Percentiles rank a stretch among this genome's conserved stretches.
Evolutionary conservation across 2,113 vertebrate species (phyloP).

Genomic region (Notothenia rossii): DNA sequence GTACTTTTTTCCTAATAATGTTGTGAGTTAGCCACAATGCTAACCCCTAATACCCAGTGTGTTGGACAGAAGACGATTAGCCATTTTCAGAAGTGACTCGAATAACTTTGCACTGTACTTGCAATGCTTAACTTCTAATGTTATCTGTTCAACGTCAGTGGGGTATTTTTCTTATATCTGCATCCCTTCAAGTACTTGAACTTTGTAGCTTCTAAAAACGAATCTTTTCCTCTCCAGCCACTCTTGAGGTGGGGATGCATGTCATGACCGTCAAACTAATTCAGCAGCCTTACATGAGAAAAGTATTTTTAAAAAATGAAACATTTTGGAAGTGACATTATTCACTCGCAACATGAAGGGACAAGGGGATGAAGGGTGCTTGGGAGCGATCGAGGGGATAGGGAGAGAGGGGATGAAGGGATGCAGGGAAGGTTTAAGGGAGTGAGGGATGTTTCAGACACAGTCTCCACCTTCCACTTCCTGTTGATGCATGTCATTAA

Average conservation of each 20-base stretch:
- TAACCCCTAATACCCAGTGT: neutral
- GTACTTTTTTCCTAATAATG: no score
- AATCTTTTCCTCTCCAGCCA: no score
- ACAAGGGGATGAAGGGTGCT: no score
- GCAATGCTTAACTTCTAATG: no score
- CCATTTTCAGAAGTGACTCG: neutral
- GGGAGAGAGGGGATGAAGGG: no score
- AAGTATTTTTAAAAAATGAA: no score
- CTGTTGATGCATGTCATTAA: neutral
- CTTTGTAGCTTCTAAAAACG: neutral
- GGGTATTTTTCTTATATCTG: no score
- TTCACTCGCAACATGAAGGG: no score
- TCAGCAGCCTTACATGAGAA: neutral
- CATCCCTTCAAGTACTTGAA: neutral
- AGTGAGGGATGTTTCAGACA: neutral
- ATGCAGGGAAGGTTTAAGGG: no score
- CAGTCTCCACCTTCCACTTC: neutral
- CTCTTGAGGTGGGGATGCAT: neutral
- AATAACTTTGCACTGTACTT: neutral
- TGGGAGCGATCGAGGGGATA: no score
- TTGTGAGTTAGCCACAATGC: neutral
- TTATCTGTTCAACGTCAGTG: no score
- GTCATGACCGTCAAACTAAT: neutral
- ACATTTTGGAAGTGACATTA: no score
- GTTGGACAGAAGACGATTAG: neutral